Base-by-base conservation (phyloP, 2,888 invertebrate species). In the Scaptomyza parva region DNA sequence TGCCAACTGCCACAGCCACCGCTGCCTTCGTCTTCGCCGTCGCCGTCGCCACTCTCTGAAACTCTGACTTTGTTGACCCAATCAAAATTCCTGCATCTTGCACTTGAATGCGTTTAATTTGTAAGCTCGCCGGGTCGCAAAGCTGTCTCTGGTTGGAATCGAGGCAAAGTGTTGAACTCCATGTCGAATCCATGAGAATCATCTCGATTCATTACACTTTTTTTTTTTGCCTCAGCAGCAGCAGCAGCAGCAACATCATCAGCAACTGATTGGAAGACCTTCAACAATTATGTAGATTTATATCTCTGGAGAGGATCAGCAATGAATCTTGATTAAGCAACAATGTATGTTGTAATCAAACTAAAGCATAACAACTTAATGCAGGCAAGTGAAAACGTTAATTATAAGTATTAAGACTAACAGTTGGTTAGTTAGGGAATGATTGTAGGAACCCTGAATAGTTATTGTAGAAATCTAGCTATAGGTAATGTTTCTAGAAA, bases 61-160 rank as follows among this genome's bases (percentile, higher is more conserved):
- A 58, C 69, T 52, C 55, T 57, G 68, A 82, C 83, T 85, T 86
- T 77, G 65, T 83, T 83, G 88, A 85, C 81, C 84, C 84, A 85
- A 85, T 85, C 84, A 85, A 85, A 85, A 85, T 85, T 85, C 84
- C 80, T 73, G 71, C 64, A 69, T 73, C 83, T 86, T 88, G 84
- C 84, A 88, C 88, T 86, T 88, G 79, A 82, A 86, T 88, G 84
- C 84, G 84, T 86, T 84, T 84, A 84, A 84, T 88, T 84, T 88
- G 84, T 84, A 77, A 79, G 76, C 77, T 64, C 61, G 63, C 43
- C 50, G 66, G 47, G 44, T 66, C 67, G 54, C 66, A 37, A 45
- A 39, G 24, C 51, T n/a, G 53, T 43, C 33, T 24, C 24, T 26
- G 33, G 8, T 3, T 24, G 45, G 5, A 24, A 24, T 26, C 14